Base-by-base conservation (phyloP, 2,113 vertebrate species). In the Pteropus alecto region DNA sequence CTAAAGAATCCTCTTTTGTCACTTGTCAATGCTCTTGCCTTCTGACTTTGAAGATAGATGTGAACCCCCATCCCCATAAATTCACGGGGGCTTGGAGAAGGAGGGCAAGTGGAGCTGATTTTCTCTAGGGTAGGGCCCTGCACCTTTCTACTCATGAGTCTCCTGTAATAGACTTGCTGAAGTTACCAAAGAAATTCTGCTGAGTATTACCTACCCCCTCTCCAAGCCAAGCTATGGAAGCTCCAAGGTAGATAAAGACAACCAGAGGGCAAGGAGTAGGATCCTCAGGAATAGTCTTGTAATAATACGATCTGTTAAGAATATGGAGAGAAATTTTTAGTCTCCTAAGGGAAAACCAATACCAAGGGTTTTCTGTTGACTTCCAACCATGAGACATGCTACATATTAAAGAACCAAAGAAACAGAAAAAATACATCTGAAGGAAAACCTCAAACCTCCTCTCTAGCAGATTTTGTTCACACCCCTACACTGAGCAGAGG, bases 401-500 rank as follows among this genome's bases (percentile, higher is more conserved):
- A 90, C 33, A 58, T 26, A 78, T 73, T 77, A 77, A 93, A 94
- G 73, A 96, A 95, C 26, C 73, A 68, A 58, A 84, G 12, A 81
- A 33, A 74, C 33, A 79, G 56, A 94, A 93, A 74, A 74, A 21
- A 94, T 28, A 58, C 21, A 60, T 67, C 33, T 28, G 83, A 87
- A 96, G 38, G 78, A 86, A 96, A 97, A 90, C 83, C 92, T 93
- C 92, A 93, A 46, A 79, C 68, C 71, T 90, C 90, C 61, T 46
- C 54, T 82, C 22, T 15, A 28, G 41, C 26, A 87, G 35, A 82
- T 73, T 82, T 68, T 51, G 78, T 51, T 43, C 70, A 51, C 1
- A 14, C 26, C 24, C 43, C 58, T 38, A 33, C 51, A 61, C 46
- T 6, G 48, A 74, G 56, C 56, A 88, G 61, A 94, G n/a, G 2